Evolutionary conservation across 2,888 invertebrate species (phyloP), one percentile per base, ranked within the genome.

Genomic region (Caenorhabditis sp.): DNA sequence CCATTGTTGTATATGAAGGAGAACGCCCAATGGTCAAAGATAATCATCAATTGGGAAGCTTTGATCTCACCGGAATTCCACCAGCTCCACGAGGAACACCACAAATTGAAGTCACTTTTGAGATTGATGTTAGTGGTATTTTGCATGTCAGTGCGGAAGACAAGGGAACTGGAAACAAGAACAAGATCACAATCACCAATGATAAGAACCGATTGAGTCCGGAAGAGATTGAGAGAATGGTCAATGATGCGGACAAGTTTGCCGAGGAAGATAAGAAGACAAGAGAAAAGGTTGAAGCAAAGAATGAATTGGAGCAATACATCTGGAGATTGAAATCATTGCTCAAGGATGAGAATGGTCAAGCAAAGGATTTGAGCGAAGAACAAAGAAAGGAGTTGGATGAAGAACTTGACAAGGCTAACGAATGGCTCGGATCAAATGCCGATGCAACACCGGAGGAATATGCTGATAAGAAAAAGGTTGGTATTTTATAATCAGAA

Each of bases 11-110:
- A 0, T 97, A 94, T 89, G 97, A 99, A 90, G 97, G 97, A 84
- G 99, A 99, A 90, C 93, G 97, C 86, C 95, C 97, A 25, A 96
- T 99, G 97, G 97, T 97, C 78, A 97, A 97, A 90, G 97, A 99
- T 90, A 99, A 99, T 90, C 97, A 99, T 90, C 91, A 95, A 78
- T 91, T 99, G 71, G 99, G 97, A 76, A 97, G 97, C 90, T 99
- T 99, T 90, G 97, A 99, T 88, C 76, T 85, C 66, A 90, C 89
- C 10, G 90, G 89, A 61, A 90, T 90, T 65, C 90, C 90, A 21
- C 89, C 90, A 58, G 89, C 90, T 14, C 90, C 89, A 20, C 85
- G 90, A 49, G 90, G 90, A 59, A 89, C 90, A 0, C 90, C 84
- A 38, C 85, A 86, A 75, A 84, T 86, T 66, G 84, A 85, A 63